Evolutionary conservation across 2,888 invertebrate species (phyloP), one percentile per base, ranked within the genome.

Genomic region (Apantesis nais): DNA sequence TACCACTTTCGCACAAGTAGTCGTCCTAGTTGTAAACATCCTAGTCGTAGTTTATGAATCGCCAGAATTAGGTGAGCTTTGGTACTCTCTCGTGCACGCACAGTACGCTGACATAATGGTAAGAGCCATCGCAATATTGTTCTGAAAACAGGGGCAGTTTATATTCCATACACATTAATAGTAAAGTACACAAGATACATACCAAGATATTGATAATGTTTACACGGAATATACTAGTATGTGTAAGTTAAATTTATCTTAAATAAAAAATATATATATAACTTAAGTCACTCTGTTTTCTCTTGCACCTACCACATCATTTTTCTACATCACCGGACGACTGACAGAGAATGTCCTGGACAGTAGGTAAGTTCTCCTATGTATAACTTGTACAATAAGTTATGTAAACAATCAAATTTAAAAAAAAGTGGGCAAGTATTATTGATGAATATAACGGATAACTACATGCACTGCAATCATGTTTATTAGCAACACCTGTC

Each of bases 81-180:
- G 0, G 97, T 97, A 75, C 90, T 88, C 89, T 98, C 98, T 70
- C 98, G 93, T 44, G 94, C 88, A 0, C 95, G 94, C 0, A 98
- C 97, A 2, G 96, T 95, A 12, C 92, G 92, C 31, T 96, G 95
- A 71, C 96, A 96, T 63, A 95, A 91, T 0, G 96, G 96, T 37
- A 97, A 87, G 0, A 97, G 70, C 88, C 95, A 96, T 61, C 95
- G 93, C n/a, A 97, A 87, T 0, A 96, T 86, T 81, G 89, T 93
- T 79, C 97, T 97, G 86, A 16, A 82, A 84, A 62, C 67, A 52
- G 29, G n/a, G 7, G 0, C 16, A 2, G 16, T 29, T 16, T 11
- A 11, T 48, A 19, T 52, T 2, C 11, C 11, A 25, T 55, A 14
- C 14, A 12, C 5, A 55, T 55, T 14, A n/a, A 25, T 14, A 5